Percentiles rank a stretch among this genome's conserved stretches.
Conservation (phyloP, 2,888 invertebrate species). For the Lycaena phlaeas region DNA sequence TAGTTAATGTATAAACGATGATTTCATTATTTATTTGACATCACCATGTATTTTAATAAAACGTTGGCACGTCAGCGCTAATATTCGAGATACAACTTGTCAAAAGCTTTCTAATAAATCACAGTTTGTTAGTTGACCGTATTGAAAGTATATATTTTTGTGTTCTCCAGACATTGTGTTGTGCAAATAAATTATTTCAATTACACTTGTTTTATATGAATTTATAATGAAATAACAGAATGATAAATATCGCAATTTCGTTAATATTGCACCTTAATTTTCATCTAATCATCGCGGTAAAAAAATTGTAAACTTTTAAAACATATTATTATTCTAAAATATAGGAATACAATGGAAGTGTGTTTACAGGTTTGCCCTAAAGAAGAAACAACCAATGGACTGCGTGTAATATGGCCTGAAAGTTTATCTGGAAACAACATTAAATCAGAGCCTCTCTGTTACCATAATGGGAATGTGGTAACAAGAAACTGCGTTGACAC, state of each 20-base stretch:
- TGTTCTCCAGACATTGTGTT: no score
- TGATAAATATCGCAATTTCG: background rate
- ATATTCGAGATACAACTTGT: constrained; percentile 8
- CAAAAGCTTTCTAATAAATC: constrained; percentile 19
- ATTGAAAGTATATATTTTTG: constrained; percentile 12
- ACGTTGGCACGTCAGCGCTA: constrained; percentile 1
- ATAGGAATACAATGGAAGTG: background rate
- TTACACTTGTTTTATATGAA: no score
- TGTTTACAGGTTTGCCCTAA: constrained; percentile 42
- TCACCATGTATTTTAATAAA: constrained; percentile 13
- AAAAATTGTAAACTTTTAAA: background rate
- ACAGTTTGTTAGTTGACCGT: constrained; percentile 14
- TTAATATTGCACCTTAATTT: background rate
- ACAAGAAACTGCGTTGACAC: constrained; percentile 43
- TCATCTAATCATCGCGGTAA: background rate
- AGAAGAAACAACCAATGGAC: constrained; percentile 37
- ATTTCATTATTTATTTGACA: background rate
- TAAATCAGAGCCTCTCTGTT: constrained; percentile 45
- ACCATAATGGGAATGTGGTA: constrained; percentile 32
- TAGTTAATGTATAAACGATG: no score
- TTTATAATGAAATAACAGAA: background rate
- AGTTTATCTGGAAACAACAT: constrained; percentile 32
- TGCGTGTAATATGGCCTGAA: constrained; percentile 43
- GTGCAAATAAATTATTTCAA: no score
- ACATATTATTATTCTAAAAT: background rate